These are phyloP conservation scores for Halesus radiatus DNA, from an alignment of 1,140 invertebrate genomes.

Conservation along the genomic window DNA sequence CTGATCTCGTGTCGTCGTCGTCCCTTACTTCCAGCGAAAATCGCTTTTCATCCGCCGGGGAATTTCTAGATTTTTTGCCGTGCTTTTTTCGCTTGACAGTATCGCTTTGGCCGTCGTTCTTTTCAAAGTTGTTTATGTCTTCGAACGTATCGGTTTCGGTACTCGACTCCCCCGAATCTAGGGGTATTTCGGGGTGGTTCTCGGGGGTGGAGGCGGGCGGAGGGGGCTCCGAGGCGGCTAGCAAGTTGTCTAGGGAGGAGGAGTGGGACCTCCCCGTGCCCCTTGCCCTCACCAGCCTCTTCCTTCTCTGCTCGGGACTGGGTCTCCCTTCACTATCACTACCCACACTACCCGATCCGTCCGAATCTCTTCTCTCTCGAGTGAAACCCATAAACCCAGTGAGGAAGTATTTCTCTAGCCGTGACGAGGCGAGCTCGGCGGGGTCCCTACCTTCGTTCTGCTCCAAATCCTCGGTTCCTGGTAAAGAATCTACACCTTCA, in stretches of 20 bases:
- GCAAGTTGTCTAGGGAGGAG: slow-evolving; percentile 82
- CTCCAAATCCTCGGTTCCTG: slow-evolving; percentile 70
- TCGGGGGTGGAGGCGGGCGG: slow-evolving; percentile 62
- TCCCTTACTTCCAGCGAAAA: slow-evolving; percentile 66
- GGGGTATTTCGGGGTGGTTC: slow-evolving; percentile 64
- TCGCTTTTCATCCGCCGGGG: slow-evolving; percentile 70
- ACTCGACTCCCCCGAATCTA: slow-evolving; percentile 79
- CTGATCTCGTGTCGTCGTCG: slow-evolving; percentile 73
- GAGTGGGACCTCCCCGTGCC: slow-evolving; percentile 86
- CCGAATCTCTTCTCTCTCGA: slow-evolving; percentile 80
- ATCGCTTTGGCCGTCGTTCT: slow-evolving; percentile 81
- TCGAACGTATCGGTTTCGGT: slow-evolving; percentile 85
- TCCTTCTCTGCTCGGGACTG: slow-evolving; percentile 87
- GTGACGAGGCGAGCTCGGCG: slow-evolving; percentile 84
- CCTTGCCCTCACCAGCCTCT: slow-evolving; percentile 82
- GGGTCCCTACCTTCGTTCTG: slow-evolving; percentile 70
- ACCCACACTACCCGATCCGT: slow-evolving; percentile 86
- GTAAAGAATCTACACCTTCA: slow-evolving; percentile 81
- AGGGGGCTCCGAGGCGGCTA: slow-evolving; percentile 72
- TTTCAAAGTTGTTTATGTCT: slow-evolving; percentile 77
- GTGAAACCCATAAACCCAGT: slow-evolving; percentile 88
- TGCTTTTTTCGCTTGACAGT: slow-evolving; percentile 88
- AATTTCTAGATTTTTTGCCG: slow-evolving; percentile 74
- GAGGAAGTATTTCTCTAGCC: slow-evolving; percentile 91
- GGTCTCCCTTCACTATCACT: slow-evolving; percentile 88